Base-by-base conservation (phyloP, 2,888 invertebrate genomes). In the Arge pagana region DNA sequence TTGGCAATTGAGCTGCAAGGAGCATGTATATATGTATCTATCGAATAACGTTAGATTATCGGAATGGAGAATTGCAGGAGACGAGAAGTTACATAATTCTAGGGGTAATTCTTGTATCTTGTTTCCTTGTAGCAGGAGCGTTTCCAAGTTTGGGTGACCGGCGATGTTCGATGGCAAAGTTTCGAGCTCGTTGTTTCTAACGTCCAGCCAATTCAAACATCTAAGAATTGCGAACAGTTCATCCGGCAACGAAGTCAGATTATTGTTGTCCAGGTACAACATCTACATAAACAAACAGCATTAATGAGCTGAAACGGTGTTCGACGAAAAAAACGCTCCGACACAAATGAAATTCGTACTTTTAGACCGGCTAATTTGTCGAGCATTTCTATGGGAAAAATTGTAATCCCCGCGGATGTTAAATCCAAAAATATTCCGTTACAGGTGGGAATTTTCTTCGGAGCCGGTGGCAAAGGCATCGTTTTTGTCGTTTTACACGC, bases 81-180 rank as follows among this genome's bases (percentile, higher is more conserved):
- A n/a, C n/a, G 13, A 30, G 11, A 13, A 55, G 64, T 64, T 80
- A 68, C 87, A 85, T 10, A 88, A 67, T 77, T 85, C 86, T 48
- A 82, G 76, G 0, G 87, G 87, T 35, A 88, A 68, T 50, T 74
- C 70, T 48, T 81, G 78, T 19, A 88, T 67, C 56, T 79, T 76
- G 67, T 88, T 88, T 62, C 84, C 83, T 70, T 85, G 82, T 23
- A 88, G 68, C 15, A 88, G 74, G 48, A 88, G 69, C 54, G 86
- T 86, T 45, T 86, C 83, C 16, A 88, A 77, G 57, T 68, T 72
- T 41, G 67, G 67, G 60, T 88, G 87, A 57, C 82, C 70, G 54
- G 81, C 81, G 15, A 88, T 80, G 2, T 79, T 77, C 54, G 65
- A 71, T 1, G 88, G 87, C 45, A 88, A 70, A 10, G 71, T 73